A percentile compares a stretch with the other conserved stretches of the same genome.
Evolutionary conservation across 2,797 vertebrate species (phyloP).

Genomic region (Xenops minutus): DNA sequence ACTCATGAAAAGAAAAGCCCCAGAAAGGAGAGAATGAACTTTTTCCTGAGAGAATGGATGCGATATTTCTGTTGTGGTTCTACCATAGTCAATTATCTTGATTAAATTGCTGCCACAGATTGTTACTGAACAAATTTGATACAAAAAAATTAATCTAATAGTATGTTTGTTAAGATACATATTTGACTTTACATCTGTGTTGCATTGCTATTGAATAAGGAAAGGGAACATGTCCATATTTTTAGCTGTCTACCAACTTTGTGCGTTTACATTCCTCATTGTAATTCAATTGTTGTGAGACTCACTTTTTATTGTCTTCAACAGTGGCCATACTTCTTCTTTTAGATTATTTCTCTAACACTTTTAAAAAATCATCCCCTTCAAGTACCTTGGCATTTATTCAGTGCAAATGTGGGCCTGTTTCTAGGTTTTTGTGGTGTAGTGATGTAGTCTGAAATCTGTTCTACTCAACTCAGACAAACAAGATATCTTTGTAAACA

Average conservation of each 20-base stretch:
- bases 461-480: background rate
- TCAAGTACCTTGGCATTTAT: background rate
- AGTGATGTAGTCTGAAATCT: background rate
- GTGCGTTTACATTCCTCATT: background rate
- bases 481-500: background rate
- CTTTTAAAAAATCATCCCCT: background rate
- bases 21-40: background rate
- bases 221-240: background rate
- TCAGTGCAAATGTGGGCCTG: background rate
- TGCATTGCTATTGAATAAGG: background rate
- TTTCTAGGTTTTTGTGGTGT: background rate
- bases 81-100: background rate
- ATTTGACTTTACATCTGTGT: background rate
- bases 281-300: background rate
- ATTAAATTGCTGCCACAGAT: background rate
- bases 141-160: background rate
- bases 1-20: background rate
- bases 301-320: background rate
- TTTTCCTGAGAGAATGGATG: background rate
- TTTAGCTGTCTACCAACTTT: background rate
- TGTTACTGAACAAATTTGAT: background rate
- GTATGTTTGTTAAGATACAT: background rate
- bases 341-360: background rate
- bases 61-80: background rate
- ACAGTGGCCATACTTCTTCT: background rate